Conservation (phyloP, 2,888 invertebrate species). For the Poecilus cupreus region DNA sequence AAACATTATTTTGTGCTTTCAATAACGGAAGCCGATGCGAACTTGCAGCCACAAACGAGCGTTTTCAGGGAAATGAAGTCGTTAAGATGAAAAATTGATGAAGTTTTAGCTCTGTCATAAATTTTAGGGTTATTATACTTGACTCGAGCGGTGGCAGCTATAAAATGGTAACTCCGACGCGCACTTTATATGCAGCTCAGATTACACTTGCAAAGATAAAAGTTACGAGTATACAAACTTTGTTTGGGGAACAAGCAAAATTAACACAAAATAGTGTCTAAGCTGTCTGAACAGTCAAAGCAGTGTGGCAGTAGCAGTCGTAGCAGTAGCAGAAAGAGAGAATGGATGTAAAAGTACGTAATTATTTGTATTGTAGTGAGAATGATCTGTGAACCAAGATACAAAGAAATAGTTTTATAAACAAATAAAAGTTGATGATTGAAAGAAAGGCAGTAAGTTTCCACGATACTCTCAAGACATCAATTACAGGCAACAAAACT, state of each 20-base stretch:
- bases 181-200: not conserved
- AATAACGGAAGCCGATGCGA: constrained; percentile 34
- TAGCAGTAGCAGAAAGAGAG: no score
- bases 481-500: not conserved
- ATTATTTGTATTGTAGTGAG: constrained; percentile 3
- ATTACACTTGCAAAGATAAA: not conserved
- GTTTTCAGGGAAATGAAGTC: constrained; percentile 8
- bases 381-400: constrained; percentile 33
- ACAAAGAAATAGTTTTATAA: constrained; percentile 40
- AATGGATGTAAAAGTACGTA: constrained; percentile 31
- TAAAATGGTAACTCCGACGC: not conserved
- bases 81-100: constrained; percentile 8
- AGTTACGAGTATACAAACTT: not conserved
- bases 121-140: constrained; percentile 1
- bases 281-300: no score
- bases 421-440: constrained; percentile 13
- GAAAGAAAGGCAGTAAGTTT: constrained; percentile 41
- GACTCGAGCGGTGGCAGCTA: not conserved
- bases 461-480: not conserved
- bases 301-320: no score
- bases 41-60: not conserved
- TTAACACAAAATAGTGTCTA: constrained; percentile 4
- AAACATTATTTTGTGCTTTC: constrained; percentile 49
- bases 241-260: not conserved
- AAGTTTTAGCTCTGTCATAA: constrained; percentile 2